Percentiles rank a stretch among this genome's conserved stretches.
Conservation (phyloP, 2,888 invertebrate genomes). For the Trissolcus japonicus region DNA sequence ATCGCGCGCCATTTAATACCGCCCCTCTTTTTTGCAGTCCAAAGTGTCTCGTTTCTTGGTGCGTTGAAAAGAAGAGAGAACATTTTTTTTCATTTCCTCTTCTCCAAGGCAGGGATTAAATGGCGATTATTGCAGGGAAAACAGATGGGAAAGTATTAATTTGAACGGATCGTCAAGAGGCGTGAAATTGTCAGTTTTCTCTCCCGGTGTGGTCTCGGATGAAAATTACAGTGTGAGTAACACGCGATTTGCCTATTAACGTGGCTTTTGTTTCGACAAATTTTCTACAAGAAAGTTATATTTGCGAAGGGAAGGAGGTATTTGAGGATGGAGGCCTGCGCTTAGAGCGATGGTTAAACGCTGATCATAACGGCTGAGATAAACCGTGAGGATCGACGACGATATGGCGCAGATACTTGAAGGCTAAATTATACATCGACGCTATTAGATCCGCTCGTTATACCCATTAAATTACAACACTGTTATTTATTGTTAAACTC, state of each 20-base stretch:
- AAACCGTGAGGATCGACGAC: conserved; percentile 62
- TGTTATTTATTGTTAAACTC: conserved; percentile 49
- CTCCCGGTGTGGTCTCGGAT: conserved; percentile 17
- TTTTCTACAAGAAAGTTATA: conserved; percentile 31
- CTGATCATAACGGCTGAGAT: conserved; percentile 66
- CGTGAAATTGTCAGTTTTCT: conserved; percentile 27
- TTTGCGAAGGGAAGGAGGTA: conserved; percentile 33
- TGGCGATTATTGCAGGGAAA: neutral
- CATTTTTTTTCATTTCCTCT: too few relatives aligned
- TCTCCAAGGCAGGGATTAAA: too few relatives aligned
- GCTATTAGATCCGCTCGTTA: conserved; percentile 48
- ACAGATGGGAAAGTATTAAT: conserved; percentile 7
- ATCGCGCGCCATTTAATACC: neutral
- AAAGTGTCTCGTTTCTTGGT: too few relatives aligned
- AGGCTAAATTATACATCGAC: conserved; percentile 50
- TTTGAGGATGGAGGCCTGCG: conserved; percentile 20
- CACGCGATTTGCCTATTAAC: conserved; percentile 38
- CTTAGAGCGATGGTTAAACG: conserved; percentile 61
- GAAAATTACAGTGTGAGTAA: conserved; percentile 33
- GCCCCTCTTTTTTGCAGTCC: too few relatives aligned
- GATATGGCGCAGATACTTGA: conserved; percentile 34
- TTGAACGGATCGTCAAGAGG: conserved; percentile 8
- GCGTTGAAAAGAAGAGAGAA: too few relatives aligned
- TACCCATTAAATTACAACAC: conserved; percentile 43
- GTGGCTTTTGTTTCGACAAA: conserved; percentile 40